Percentiles rank a stretch among this genome's conserved stretches.
Conservation (phyloP, 1,140 invertebrate genomes). For the Sarcophaga peregrina region DNA sequence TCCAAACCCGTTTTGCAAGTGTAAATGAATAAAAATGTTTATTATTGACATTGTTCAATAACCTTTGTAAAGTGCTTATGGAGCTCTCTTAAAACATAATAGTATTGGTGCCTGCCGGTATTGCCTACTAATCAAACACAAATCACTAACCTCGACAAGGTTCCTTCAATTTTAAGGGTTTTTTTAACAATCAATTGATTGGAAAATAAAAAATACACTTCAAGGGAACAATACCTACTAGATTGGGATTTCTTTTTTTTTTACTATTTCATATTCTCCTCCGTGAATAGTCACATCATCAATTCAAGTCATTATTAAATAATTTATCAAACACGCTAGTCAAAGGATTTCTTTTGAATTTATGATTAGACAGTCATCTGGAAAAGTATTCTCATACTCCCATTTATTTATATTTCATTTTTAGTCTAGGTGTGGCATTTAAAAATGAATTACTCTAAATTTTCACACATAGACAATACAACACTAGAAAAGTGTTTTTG, state of each 20-base stretch:
- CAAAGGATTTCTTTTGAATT: conserved; percentile 28
- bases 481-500: too few relatives aligned
- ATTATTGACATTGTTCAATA: too few relatives aligned
- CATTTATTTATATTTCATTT: background rate
- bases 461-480: background rate
- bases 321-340: conserved; percentile 35
- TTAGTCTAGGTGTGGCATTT: background rate
- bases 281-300: conserved; percentile 7
- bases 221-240: background rate
- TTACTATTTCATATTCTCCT: background rate
- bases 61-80: too few relatives aligned
- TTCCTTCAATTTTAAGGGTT: background rate
- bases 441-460: background rate
- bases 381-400: background rate
- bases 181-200: background rate
- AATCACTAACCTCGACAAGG: background rate
- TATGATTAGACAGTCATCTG: conserved; percentile 20
- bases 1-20: background rate
- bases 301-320: conserved; percentile 32
- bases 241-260: background rate
- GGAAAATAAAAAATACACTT: too few relatives aligned
- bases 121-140: conserved; percentile 6
- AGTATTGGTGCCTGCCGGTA: background rate
- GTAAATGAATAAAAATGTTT: background rate
- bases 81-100: too few relatives aligned